Percentiles rank a stretch among this genome's conserved stretches.
Evolutionary conservation across 2,888 invertebrate species (phyloP).

Genomic region (Venustoraphidia nigricollis): DNA sequence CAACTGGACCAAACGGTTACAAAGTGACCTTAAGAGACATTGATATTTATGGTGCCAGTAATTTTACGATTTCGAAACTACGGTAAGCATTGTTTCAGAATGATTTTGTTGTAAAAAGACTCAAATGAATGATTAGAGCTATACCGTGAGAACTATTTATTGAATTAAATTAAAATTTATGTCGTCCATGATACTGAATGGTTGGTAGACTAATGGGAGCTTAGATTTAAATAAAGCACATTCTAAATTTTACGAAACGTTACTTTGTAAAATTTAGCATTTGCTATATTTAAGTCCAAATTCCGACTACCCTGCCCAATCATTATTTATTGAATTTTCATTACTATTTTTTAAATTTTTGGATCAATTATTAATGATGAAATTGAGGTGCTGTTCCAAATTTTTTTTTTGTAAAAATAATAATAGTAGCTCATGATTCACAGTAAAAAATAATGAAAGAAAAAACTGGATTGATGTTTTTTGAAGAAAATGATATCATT

Average conservation of each 20-base stretch:
- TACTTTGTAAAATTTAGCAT: no score
- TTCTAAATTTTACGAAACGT: no score
- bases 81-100: constrained; percentile 28
- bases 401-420: background rate
- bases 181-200: no score
- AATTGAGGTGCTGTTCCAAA: background rate
- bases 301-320: no score
- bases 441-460: background rate
- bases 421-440: background rate
- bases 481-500: background rate
- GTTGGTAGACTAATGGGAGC: no score
- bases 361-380: background rate
- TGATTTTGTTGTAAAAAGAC: background rate
- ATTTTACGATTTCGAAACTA: constrained; percentile 38
- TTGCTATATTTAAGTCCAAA: no score
- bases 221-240: no score
- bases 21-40: constrained; percentile 41
- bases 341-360: background rate
- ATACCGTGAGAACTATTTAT: no score
- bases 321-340: no score
- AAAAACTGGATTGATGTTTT: background rate
- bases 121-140: no score
- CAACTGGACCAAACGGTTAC: constrained; percentile 39
- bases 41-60: constrained; percentile 45
- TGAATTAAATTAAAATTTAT: no score